Evolutionary conservation across 2,797 vertebrate genomes (phyloP).

Genomic region (Poecile montanus): DNA sequence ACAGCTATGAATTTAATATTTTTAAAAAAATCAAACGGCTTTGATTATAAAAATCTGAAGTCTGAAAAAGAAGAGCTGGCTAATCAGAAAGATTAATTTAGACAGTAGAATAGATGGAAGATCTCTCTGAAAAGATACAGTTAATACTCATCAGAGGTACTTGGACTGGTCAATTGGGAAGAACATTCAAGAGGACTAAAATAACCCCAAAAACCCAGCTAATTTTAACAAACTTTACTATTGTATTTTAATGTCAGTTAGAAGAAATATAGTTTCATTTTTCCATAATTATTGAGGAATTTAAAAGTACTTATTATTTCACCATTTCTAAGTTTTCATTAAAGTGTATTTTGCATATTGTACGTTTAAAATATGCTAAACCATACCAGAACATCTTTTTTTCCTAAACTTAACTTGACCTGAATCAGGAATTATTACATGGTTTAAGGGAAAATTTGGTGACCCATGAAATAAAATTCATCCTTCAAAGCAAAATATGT

Average conservation of each 20-base stretch:
- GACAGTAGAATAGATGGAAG: background rate
- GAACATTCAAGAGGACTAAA: background rate
- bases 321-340: background rate
- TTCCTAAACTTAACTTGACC: background rate
- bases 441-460: background rate
- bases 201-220: fast-evolving
- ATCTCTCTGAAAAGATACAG: background rate
- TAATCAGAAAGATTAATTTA: conserved; percentile 5
- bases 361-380: background rate
- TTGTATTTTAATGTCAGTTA: background rate
- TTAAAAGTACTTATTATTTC: background rate
- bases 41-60: background rate
- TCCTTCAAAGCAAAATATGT: background rate
- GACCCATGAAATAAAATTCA: background rate
- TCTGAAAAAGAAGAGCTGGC: background rate
- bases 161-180: background rate
- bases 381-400: background rate
- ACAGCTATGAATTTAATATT: background rate
- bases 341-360: background rate
- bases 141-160: background rate
- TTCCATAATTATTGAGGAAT: background rate
- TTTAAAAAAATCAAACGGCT: background rate
- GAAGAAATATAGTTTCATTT: background rate
- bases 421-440: background rate
- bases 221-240: background rate